A percentile compares a stretch with the other conserved stretches of the same genome.
These are phyloP conservation scores for Bombus ignitus DNA, from an alignment of 1,140 invertebrate genomes.

Conservation along the genomic window DNA sequence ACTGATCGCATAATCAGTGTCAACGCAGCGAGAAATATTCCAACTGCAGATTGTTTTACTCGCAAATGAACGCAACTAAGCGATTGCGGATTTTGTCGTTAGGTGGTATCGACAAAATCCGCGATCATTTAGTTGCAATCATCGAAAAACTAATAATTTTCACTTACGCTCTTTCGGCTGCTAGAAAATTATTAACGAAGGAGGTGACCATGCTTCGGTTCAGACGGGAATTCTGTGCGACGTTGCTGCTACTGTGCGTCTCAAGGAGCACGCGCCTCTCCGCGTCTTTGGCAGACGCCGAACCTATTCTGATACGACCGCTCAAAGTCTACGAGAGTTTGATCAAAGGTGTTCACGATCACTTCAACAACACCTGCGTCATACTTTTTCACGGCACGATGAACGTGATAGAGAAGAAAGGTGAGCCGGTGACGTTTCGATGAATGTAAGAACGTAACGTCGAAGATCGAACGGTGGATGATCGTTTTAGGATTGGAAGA, in stretches of 20 bases:
- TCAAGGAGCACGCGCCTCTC: too few species aligned
- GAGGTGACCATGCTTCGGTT: background rate
- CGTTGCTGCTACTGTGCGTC: background rate
- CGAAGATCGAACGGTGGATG: background rate
- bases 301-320: constrained; percentile 67
- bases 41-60: too few species aligned
- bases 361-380: constrained; percentile 79
- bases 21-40: too few species aligned
- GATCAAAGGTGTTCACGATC: constrained; percentile 72
- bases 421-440: constrained; percentile 48
- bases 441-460: background rate
- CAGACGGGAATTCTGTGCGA: background rate
- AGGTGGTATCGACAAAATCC: too few species aligned
- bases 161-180: too few species aligned
- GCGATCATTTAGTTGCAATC: too few species aligned
- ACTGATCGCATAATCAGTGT: too few species aligned
- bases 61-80: too few species aligned
- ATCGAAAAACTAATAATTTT: too few species aligned
- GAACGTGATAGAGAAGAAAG: constrained; percentile 65
- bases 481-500: constrained; percentile 59
- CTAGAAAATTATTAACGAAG: background rate
- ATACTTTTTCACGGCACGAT: constrained; percentile 73
- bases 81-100: too few species aligned
- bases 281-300: rapidly evolving
- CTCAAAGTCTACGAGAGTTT: constrained; percentile 70